Conservation (phyloP, 2,888 invertebrate genomes). For the Erannis defoliaria region DNA sequence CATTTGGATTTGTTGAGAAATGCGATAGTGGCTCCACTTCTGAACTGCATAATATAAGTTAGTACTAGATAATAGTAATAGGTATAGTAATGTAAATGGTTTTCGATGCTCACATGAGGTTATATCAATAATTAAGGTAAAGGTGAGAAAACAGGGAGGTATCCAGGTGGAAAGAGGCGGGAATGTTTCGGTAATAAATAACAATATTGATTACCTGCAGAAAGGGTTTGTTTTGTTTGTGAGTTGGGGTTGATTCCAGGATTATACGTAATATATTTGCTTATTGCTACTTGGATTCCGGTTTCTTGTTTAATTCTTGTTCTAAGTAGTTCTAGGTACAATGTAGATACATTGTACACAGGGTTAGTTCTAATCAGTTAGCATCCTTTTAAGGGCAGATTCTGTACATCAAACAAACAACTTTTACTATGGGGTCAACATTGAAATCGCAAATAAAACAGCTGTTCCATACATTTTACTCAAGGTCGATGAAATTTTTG, state of each 20-base stretch:
- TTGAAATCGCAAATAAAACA: too few relatives aligned
- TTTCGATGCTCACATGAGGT: conserved; percentile 10
- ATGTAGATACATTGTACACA: too few relatives aligned
- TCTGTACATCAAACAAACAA: too few relatives aligned
- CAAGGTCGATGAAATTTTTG: too few relatives aligned
- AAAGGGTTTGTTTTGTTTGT: conserved; percentile 22
- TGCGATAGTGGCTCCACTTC: background rate
- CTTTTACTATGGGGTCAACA: too few relatives aligned
- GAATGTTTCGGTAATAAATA: conserved; percentile 34
- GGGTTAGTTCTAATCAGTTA: too few relatives aligned
- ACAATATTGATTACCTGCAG: conserved; percentile 39
- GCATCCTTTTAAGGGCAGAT: too few relatives aligned
- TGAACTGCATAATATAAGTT: too few relatives aligned
- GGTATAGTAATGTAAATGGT: conserved; percentile 6
- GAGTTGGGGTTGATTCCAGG: background rate
- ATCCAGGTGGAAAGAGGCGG: conserved; percentile 4
- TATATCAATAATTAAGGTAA: conserved; percentile 32
- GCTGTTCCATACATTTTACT: too few relatives aligned
- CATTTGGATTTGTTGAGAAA: background rate
- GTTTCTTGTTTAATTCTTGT: too few relatives aligned
- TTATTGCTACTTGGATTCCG: conserved; percentile 4
- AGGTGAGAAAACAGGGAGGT: conserved; percentile 25
- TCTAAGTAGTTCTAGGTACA: too few relatives aligned
- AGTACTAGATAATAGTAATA: background rate
- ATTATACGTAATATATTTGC: conserved; percentile 1